Base-by-base conservation (phyloP, 2,113 vertebrate species). In the Crotophaga sulcirostris region DNA sequence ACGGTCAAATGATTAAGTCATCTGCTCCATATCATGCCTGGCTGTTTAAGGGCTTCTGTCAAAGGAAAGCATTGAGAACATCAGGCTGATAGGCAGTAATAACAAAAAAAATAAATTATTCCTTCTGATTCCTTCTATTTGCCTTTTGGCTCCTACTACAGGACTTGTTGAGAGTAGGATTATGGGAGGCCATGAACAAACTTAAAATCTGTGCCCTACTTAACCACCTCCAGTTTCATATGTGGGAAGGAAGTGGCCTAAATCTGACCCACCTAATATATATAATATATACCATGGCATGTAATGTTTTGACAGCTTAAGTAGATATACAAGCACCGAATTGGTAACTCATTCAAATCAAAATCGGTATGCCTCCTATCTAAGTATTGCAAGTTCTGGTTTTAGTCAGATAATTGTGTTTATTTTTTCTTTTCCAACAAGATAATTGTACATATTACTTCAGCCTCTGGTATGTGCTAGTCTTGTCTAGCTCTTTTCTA, bases 281-380 rank as follows among this genome's bases (percentile, higher is more conserved):
- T 96, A 78, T 90, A 86, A 87, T 87, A 84, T 92, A 96, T 90
- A 94, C 73, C 69, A 72, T 38, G 17, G 73, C 76, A 90, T 94
- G 90, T 90, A 90, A 89, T 97, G 96, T 97, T 97, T 96, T 96
- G 94, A 97, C 94, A 97, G 96, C 96, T 97, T 95, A 93, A 96
- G 76, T 89, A 95, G 93, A 94, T 94, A 95, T 93, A 90, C 0
- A 2, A 95, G 56, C 58, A 24, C 90, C 28, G 69, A 87, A 89
- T 75, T 95, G 64, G 93, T 96, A 93, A 94, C 88, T 84, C 69
- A 16, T 89, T 96, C 90, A 93, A 93, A 92, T 92, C 63, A 78
- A 94, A 95, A 96, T 40, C 72, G 94, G 73, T 97, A 92, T 92
- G 94, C 54, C 20, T 93, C 82, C 83, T 96, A 96, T 94, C 88